Percentiles rank a stretch among this genome's conserved stretches.
Evolutionary conservation across 2,113 vertebrate genomes (phyloP).

Genomic region (Channa maculata): DNA sequence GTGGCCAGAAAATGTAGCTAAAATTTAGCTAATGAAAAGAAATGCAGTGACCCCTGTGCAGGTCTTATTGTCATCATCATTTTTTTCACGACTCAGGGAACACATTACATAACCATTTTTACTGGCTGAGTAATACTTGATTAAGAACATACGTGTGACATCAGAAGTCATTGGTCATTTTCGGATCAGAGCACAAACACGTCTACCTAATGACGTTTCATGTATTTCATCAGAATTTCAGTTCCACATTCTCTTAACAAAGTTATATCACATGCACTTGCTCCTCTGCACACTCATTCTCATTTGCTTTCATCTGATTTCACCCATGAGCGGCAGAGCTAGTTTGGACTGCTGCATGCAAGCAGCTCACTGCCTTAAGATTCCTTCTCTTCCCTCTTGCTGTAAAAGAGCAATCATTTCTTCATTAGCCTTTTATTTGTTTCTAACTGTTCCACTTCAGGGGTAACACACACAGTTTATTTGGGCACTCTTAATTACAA

Average conservation of each 20-base stretch:
- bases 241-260: neutral
- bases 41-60: no score
- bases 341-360: slow-evolving; percentile 23
- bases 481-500: slow-evolving; percentile 88
- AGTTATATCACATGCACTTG: neutral
- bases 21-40: no score
- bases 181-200: no score
- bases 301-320: slow-evolving; percentile 42
- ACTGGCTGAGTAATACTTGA: no score
- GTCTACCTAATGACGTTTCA: neutral
- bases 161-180: no score
- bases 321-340: neutral
- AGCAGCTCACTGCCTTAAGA: slow-evolving; percentile 41
- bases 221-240: neutral
- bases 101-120: no score
- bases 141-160: no score
- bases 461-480: slow-evolving; percentile 83
- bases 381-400: slow-evolving; percentile 60
- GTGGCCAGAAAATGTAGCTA: no score
- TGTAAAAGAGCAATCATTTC: slow-evolving; percentile 84
- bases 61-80: no score
- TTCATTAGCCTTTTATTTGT: slow-evolving; percentile 87
- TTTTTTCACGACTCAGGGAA: no score
- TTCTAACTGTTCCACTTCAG: slow-evolving; percentile 82
- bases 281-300: neutral